Evolutionary conservation across 2,888 invertebrate genomes (phyloP).

Genomic region (Incurvaria masculella): DNA sequence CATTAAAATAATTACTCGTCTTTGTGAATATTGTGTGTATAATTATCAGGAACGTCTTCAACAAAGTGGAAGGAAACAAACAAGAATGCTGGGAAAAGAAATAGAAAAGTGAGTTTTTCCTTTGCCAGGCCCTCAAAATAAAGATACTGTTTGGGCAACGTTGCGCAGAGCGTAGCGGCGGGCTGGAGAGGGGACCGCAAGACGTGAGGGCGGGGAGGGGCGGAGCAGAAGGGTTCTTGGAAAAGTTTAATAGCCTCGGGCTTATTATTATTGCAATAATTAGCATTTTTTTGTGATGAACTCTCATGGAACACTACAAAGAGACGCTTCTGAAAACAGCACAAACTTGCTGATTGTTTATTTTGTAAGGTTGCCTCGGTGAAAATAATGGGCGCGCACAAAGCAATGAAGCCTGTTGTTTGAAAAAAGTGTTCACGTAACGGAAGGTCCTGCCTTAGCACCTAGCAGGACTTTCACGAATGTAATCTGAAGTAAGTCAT

Average conservation of each 20-base stretch:
- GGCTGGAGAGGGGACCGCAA: background rate
- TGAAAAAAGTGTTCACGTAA: no score
- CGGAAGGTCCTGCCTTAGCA: no score
- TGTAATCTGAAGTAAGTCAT: no score
- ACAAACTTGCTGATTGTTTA: background rate
- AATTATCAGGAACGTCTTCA: background rate
- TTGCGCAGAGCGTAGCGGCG: background rate
- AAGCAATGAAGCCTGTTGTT: no score
- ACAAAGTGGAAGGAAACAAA: background rate
- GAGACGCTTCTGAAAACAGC: background rate
- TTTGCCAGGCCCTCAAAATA: background rate
- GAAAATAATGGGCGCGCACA: no score
- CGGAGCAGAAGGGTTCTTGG: background rate
- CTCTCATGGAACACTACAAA: background rate
- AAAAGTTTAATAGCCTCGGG: background rate
- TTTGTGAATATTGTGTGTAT: background rate
- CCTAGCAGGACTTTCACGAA: no score
- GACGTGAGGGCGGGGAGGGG: no score
- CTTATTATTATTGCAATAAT: background rate
- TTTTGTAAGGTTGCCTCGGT: no score
- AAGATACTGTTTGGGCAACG: background rate
- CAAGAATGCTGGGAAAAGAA: background rate
- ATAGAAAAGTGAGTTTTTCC: background rate
- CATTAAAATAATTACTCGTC: slow-evolving; percentile 24
- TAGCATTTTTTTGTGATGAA: background rate